Base-by-base conservation (phyloP, 2,113 vertebrate genomes). In the Excalfactoria chinensis region DNA sequence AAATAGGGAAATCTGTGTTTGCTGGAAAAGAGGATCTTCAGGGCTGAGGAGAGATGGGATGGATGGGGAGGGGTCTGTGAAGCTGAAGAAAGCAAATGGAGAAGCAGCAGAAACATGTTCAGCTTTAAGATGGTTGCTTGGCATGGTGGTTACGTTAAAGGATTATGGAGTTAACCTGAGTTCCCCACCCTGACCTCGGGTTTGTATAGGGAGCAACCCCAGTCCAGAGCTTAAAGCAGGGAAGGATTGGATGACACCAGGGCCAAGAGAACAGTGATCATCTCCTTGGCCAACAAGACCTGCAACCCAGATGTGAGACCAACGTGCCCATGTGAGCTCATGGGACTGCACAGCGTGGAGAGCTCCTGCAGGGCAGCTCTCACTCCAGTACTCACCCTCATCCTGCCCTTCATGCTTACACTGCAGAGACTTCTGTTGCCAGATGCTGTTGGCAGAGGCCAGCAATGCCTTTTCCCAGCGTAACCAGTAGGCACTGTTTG, bases 271-370 rank as follows among this genome's bases (percentile, higher is more conserved):
- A 71, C 3, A 16, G 22, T 69, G 64, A 23, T 21, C 19, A 55
- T 23, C 79, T 89, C 44, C 69, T 49, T 34, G 20, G 15, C 4
- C 48, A 12, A 1, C 41, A n/a, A 64, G 82, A 71, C 49, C 51
- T 77, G 56, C 14, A 68, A 43, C 53, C 19, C 2, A 1, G 40
- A 67, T 0, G 0, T 15, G 37, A 81, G 30, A 17, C 17, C 19
- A 79, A 60, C 0, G 30, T 48, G 20, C 63, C 68, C 40, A 7
- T 1, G 1, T 17, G 63, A 79, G 20, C 19, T 72, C 0, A 0
- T 13, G 26, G 20, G 34, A 22, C 37, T 70, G 68, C 25, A 44
- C 32, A 23, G 20, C 1, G 5, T 7, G 6, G 21, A 64, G 26
- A 64, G 11, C 7, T 23, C 60, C 43, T 23, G 28, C 8, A 43